Evolutionary conservation across 1,140 invertebrate genomes (phyloP), one percentile per base, ranked within the genome.

Genomic region (Platyscapa corneri): DNA sequence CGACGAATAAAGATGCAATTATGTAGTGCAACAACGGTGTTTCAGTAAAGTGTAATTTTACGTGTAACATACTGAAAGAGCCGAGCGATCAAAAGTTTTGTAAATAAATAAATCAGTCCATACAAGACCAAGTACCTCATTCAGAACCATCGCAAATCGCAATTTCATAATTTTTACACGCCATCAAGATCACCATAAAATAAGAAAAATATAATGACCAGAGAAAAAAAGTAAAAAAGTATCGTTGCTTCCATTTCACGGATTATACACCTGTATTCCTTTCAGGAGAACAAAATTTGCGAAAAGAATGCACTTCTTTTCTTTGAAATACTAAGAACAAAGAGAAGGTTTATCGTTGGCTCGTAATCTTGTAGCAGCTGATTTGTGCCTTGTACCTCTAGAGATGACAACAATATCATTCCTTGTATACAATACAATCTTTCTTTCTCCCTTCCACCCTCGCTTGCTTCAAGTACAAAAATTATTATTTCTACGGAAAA

Each of bases 331-430:
- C 46, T 12, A 39, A 70, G 27, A 74, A 18, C 34, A 20, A n/a
- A n/a, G 70, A 72, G 6, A 30, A 67, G 30, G 6, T 76, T 76
- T 77, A 77, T 77, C 30, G 18, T 18, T 20, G 12, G 37, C 27
- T 34, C 10, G 34, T 53, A 80, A 32, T 70, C 65, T 70, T 70
- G 20, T 46, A 72, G 27, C 46, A 34, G 30, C 79, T 72, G 64
- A 82, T 82, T 82, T 82, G 79, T 82, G 65, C 23, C 42, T n/a
- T 16, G 27, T 0, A 20, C 32, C 34, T 79, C 32, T 56, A 7
- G 37, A 34, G 67, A 32, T 20, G 67, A 82, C 81, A 34, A 82
- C 70, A 56, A 75, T 75, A 30, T 82, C 70, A 20, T 42, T 75
- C 32, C 70, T 49, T 75, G 34, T 82, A 74, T n/a, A 82, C 34